Conservation (phyloP, 2,888 invertebrate genomes). For the Agrilus biguttatus region DNA sequence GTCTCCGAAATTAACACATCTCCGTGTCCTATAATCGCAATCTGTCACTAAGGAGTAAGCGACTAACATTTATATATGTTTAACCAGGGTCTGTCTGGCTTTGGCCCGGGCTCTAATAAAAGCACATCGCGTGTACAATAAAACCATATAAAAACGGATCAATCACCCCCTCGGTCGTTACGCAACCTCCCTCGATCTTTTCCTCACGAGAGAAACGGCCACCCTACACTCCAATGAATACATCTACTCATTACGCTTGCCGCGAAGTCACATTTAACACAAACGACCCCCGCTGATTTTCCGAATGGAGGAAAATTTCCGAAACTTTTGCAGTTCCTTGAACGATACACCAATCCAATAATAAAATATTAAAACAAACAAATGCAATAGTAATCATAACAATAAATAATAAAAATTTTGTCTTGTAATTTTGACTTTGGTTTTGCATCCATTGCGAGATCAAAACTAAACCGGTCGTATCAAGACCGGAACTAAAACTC, state of each 20-base stretch:
- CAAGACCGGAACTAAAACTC: too few relatives aligned
- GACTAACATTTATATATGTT: constrained; percentile 1
- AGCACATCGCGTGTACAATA: constrained; percentile 27
- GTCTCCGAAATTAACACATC: constrained; percentile 23
- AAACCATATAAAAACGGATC: constrained; percentile 29
- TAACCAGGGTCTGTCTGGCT: constrained; percentile 6
- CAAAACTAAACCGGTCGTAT: too few relatives aligned
- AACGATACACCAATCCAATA: too few relatives aligned
- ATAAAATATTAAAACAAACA: too few relatives aligned
- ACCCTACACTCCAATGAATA: constrained; percentile 26
- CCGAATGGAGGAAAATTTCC: too few relatives aligned
- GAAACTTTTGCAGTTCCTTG: too few relatives aligned
- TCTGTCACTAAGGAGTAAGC: constrained; percentile 20
- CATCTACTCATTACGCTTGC: constrained; percentile 28
- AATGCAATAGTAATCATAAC: too few relatives aligned
- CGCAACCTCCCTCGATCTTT: constrained; percentile 17
- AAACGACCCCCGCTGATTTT: constrained; percentile 5
- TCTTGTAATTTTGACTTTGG: too few relatives aligned
- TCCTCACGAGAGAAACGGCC: constrained; percentile 21
- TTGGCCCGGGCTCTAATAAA: constrained; percentile 21
- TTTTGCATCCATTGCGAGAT: too few relatives aligned
- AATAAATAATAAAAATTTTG: too few relatives aligned
- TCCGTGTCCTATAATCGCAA: constrained; percentile 22
- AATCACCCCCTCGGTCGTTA: constrained; percentile 19
- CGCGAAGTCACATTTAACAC: constrained; percentile 23